A percentile compares a stretch with the other conserved stretches of the same genome.
phyloP scores from a whole-genome alignment of 1,140 invertebrate genomes.

The Ostrea denselamellosa region DNA sequence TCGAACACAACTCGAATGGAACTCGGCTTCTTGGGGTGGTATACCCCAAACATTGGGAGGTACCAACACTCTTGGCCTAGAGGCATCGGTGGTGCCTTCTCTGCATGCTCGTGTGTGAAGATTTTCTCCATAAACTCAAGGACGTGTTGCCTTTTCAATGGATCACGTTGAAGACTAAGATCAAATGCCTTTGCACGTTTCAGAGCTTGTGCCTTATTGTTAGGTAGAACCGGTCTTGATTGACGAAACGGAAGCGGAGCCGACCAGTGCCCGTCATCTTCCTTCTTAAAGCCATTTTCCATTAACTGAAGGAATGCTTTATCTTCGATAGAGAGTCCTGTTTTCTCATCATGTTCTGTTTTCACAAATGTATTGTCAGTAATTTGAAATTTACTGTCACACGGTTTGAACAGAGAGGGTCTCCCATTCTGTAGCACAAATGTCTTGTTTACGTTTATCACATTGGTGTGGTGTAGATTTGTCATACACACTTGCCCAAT shows the following conservation, averaged over 20 bases:
- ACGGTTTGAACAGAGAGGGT: too few species aligned
- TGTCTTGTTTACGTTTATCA: too few species aligned
- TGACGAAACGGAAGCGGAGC: conserved; percentile 46
- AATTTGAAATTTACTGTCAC: too few species aligned
- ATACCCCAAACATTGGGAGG: conserved; percentile 50
- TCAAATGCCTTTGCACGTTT: conserved; percentile 36
- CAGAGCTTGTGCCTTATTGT: conserved; percentile 42
- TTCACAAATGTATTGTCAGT: too few species aligned
- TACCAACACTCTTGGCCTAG: conserved; percentile 48
- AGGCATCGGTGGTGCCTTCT: conserved; percentile 39
- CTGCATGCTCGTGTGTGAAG: conserved; percentile 43
- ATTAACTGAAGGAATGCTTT: conserved; percentile 42
- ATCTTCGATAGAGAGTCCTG: conserved; percentile 48
- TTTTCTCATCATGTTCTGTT: too few species aligned
- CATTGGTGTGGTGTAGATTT: too few species aligned
- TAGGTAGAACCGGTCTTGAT: conserved; percentile 19
- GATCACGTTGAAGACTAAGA: conserved; percentile 25
- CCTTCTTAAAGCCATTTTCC: conserved; percentile 8
- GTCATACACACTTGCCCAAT: too few species aligned
- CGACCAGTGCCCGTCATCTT: conserved; percentile 41
- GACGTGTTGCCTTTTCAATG: neutral
- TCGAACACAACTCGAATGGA: conserved; percentile 48
- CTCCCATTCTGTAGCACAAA: too few species aligned
- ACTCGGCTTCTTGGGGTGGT: conserved; percentile 54
- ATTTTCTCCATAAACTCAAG: conserved; percentile 52